A percentile compares a stretch with the other conserved stretches of the same genome.
phyloP scores from a whole-genome alignment of 2,888 invertebrate species.

The Drosophila buzzatii region DNA sequence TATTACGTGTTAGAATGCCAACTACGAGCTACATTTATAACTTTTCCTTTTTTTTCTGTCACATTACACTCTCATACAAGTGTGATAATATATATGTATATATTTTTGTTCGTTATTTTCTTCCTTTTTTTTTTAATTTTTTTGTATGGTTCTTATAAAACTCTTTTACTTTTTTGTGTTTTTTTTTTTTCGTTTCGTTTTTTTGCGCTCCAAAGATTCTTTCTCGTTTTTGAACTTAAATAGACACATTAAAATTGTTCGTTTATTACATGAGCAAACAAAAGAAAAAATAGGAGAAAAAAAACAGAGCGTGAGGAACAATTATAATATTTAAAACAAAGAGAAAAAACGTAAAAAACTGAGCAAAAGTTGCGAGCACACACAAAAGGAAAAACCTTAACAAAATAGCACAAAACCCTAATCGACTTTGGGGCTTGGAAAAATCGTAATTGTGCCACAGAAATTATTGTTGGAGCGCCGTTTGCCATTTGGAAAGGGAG shows the following conservation, averaged over 20 bases:
- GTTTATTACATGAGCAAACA: constrained; percentile 57
- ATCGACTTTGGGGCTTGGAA: constrained; percentile 45
- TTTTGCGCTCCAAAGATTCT: constrained; percentile 45
- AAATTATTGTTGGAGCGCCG: not conserved
- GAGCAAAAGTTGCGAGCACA: constrained; percentile 46
- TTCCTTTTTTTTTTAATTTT: constrained; percentile 38
- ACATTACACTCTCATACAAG: constrained; percentile 43
- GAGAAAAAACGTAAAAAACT: constrained; percentile 17
- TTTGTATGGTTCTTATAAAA: constrained; percentile 28
- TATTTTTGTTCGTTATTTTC: constrained; percentile 36
- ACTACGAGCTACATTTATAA: constrained; percentile 66
- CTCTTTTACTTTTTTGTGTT: constrained; percentile 18
- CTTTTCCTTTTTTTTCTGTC: constrained; percentile 33
- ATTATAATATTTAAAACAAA: constrained; percentile 39
- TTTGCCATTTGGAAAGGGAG: constrained; percentile 18
- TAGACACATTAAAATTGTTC: constrained; percentile 40
- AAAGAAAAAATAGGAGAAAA: constrained; percentile 49
- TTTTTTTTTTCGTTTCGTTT: constrained; percentile 24
- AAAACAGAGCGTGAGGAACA: constrained; percentile 70
- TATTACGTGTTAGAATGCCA: constrained; percentile 54
- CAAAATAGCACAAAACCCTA: constrained; percentile 45
- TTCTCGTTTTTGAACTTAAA: constrained; percentile 43
- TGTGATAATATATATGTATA: constrained; percentile 36
- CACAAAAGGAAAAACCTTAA: constrained; percentile 27
- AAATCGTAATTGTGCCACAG: constrained; percentile 34